Conservation (phyloP, 2,113 vertebrate species). For the Syngnathoides biaculeatus region DNA sequence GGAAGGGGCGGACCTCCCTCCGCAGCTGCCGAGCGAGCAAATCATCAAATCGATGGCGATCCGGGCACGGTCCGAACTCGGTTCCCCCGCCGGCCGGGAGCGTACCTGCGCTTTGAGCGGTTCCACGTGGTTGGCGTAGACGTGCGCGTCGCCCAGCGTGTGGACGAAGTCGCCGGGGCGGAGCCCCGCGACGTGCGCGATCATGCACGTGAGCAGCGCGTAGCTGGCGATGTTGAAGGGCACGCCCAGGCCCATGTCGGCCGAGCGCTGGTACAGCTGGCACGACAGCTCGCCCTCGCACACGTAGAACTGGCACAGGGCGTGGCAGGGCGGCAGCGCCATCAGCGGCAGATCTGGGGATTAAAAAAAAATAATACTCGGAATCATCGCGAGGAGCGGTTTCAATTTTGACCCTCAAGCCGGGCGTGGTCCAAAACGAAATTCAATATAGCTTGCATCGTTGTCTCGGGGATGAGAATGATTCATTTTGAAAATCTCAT, state of each 20-base stretch:
- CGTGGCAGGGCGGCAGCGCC: conserved; percentile 93
- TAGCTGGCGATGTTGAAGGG: conserved; percentile 99
- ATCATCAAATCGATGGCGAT: too few species aligned
- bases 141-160: conserved; percentile 90
- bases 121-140: conserved; percentile 91
- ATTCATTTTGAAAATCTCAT: too few species aligned
- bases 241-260: conserved; percentile 94
- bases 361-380: background rate
- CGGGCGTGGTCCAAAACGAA: too few species aligned
- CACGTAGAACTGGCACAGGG: conserved; percentile 95
- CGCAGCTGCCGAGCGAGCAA: conserved; percentile 75
- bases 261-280: conserved; percentile 94
- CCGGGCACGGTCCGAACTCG: too few species aligned
- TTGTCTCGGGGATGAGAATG: too few species aligned
- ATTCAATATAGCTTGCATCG: too few species aligned
- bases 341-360: conserved; percentile 84
- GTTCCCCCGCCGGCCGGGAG: too few species aligned
- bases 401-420: too few species aligned
- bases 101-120: conserved; percentile 87
- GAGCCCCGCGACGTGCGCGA: conserved; percentile 90
- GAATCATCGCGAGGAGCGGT: too few species aligned
- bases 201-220: conserved; percentile 93
- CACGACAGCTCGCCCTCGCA: conserved; percentile 88
- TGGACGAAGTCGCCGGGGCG: conserved; percentile 94
- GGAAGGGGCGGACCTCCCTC: conserved; percentile 87